Evolutionary conservation across 2,113 vertebrate species (phyloP).

Genomic region (Brachyhypopomus gauderio): DNA sequence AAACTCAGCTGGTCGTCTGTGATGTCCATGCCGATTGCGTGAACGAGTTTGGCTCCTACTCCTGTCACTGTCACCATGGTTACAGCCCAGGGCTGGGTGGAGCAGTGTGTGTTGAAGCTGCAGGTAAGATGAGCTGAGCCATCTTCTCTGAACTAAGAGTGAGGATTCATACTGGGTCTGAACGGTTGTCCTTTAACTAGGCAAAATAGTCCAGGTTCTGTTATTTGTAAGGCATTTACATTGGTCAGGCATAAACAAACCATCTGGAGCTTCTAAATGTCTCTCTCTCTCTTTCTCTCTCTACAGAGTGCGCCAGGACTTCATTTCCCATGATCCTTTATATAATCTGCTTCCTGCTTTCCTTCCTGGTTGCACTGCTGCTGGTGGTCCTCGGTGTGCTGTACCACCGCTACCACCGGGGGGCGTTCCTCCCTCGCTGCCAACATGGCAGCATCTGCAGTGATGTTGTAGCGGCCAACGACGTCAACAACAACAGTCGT

Average conservation of each 20-base stretch:
- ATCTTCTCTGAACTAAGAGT: no score
- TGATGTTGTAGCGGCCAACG: constrained; percentile 36
- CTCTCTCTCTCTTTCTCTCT: neutral
- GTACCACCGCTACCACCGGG: constrained; percentile 66
- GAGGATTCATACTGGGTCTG: no score
- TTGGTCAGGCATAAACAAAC: no score
- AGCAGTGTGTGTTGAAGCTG: constrained; percentile 11
- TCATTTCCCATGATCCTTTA: constrained; percentile 61
- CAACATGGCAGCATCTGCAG: constrained; percentile 13
- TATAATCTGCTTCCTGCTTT: constrained; percentile 71
- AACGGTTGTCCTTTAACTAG: no score
- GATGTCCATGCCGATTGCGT: constrained; percentile 21
- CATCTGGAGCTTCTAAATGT: no score
- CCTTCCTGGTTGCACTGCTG: constrained; percentile 62
- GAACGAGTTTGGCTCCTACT: constrained; percentile 40
- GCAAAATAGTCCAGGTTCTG: no score
- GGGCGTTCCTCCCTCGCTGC: constrained; percentile 66
- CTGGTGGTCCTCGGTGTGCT: constrained; percentile 52
- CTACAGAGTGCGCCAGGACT: constrained; percentile 56
- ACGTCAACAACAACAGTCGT: constrained; percentile 30
- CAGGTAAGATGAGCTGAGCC: neutral
- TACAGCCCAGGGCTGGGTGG: constrained; percentile 5
- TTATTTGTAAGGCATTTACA: no score
- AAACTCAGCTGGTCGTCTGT: constrained; percentile 31
- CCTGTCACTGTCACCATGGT: constrained; percentile 27